Evolutionary conservation across 2,797 vertebrate species (phyloP), one percentile per base, ranked within the genome.

Genomic region (Triplophysa bombifrons): DNA sequence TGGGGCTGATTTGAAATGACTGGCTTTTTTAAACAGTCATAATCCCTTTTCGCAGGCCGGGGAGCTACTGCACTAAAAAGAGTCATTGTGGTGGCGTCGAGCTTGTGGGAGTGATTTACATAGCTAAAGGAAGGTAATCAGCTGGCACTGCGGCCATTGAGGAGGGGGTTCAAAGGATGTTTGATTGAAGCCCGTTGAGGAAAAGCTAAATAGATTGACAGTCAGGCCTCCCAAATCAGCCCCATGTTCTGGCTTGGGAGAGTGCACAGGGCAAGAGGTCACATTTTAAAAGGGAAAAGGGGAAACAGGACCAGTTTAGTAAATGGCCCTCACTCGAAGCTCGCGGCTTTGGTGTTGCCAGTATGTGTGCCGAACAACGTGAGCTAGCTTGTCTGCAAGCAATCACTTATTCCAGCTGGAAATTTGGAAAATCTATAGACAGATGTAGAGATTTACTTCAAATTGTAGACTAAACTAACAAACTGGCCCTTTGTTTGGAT

Each of bases 81-180:
- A 58, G 34, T 75, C 76, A 85, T 83, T 84, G 85, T 85, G 66
- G 85, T 74, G 68, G 78, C 38, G 53, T 76, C 44, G 80, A 81
- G 80, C 82, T 85, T 82, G 83, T 82, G 83, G 84, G 84, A 83
- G 81, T 83, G 81, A 86, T 86, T 85, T 88, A 86, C 84, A 87
- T 86, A 84, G 83, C 84, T 75, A 77, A 81, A 81, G 72, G 85
- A 83, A 85, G 83, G 83, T 80, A 87, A 88, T 85, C 85, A 87
- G 80, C 82, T 78, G 78, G 65, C 78, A 82, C 72, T 78, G 75
- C 41, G 71, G 84, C 64, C 69, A 83, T 74, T 80, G 76, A 83
- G 82, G 65, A 73, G 76, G 30, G 82, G 75, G 86, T 88, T 83
- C 85, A 86, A 84, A 85, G 71, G 60, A 72, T 51, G 70, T 74